A percentile compares a stretch with the other conserved stretches of the same genome.
Conservation (phyloP, 2,113 vertebrate species). For the Grantiella picta region DNA sequence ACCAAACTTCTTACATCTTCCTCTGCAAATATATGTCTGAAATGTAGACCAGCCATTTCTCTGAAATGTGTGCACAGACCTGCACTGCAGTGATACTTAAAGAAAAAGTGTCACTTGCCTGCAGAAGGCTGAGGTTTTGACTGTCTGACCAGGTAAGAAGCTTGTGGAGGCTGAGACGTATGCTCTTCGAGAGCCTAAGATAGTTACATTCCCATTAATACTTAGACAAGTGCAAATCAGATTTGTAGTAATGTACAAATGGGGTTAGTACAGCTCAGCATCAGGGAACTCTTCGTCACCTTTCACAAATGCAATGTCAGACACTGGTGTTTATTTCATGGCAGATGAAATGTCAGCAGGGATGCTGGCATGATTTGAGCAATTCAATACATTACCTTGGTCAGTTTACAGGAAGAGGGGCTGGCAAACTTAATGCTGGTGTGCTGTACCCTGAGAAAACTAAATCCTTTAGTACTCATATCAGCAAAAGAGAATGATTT, state of each 20-base stretch:
- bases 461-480: rapidly evolving
- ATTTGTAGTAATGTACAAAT: background rate
- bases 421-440: background rate
- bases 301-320: background rate
- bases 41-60: background rate
- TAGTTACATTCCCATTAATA: background rate
- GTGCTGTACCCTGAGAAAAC: background rate
- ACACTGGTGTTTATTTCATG: background rate
- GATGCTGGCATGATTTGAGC: background rate
- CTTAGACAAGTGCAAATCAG: background rate
- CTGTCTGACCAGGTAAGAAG: background rate
- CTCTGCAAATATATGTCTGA: background rate
- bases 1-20: background rate
- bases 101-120: background rate
- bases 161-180: background rate
- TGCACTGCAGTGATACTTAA: background rate
- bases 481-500: background rate
- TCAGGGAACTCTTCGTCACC: background rate
- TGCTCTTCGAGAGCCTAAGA: background rate
- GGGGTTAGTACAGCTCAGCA: background rate
- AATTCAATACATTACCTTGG: rapidly evolving
- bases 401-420: background rate
- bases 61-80: background rate
- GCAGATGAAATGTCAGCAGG: background rate
- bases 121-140: background rate